Percentiles rank a stretch among this genome's conserved stretches.
Conservation (phyloP, 1,140 invertebrate genomes). For the Ditylenchus dipsaci region DNA sequence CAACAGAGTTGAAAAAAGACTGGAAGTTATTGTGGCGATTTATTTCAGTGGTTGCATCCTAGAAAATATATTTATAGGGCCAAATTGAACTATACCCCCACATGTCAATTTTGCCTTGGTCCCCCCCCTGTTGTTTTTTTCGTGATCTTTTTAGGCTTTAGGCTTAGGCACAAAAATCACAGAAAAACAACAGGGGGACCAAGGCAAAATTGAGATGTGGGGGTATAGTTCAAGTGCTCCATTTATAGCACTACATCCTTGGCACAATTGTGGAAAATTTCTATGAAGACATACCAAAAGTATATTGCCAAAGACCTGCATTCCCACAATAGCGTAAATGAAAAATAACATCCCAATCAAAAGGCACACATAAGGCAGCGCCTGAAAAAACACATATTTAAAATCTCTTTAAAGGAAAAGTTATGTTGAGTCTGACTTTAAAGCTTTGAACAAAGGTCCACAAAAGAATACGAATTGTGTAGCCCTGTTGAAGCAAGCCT, state of each 20-base stretch:
- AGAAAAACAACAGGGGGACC: too few relatives aligned
- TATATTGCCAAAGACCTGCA: constrained; percentile 99
- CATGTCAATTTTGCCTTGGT: too few relatives aligned
- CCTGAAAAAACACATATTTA: constrained; percentile 64
- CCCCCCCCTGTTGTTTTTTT: too few relatives aligned
- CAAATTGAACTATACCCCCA: too few relatives aligned
- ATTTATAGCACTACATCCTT: not conserved
- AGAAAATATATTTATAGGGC: too few relatives aligned
- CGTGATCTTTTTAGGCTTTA: too few relatives aligned
- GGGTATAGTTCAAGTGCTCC: too few relatives aligned
- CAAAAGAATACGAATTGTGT: constrained; percentile 96
- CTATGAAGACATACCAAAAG: constrained; percentile 65
- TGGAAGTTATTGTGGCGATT: constrained; percentile 99
- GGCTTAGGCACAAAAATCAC: too few relatives aligned
- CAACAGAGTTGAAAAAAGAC: constrained; percentile 93
- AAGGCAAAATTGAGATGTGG: too few relatives aligned
- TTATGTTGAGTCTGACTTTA: constrained; percentile 67
- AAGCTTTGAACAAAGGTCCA: constrained; percentile 99
- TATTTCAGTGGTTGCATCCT: constrained; percentile 71
- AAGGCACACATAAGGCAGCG: constrained; percentile 98
- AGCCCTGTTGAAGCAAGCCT: constrained; percentile 86
- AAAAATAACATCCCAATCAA: constrained; percentile 99
- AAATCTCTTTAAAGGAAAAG: too few relatives aligned
- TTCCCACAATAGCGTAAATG: constrained; percentile 99
- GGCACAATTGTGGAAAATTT: not conserved